Conservation (phyloP, 2,888 invertebrate genomes). For the Panzeria rudis region DNA sequence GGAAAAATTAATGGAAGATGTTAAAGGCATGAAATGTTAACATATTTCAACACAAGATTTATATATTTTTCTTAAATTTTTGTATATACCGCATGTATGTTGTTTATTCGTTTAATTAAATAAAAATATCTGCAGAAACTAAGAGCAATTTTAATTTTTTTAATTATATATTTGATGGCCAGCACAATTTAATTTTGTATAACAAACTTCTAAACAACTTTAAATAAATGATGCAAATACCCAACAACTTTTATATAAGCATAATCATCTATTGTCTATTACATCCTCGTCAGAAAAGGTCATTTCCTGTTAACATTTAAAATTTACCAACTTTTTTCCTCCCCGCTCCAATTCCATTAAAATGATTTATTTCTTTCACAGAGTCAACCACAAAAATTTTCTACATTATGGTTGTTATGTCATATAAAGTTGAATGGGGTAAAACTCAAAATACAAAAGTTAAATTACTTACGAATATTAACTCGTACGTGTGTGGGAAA, state of each 20-base stretch:
- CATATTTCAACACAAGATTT: neutral
- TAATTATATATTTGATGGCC: too few species aligned
- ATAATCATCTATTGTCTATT: slow-evolving; percentile 9
- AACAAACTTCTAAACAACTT: neutral
- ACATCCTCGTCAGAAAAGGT: slow-evolving; percentile 6
- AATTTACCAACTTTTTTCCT: slow-evolving; percentile 2
- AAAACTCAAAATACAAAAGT: slow-evolving; percentile 36
- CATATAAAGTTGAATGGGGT: slow-evolving; percentile 11
- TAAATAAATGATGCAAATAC: neutral
- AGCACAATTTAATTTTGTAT: neutral
- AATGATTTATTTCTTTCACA: slow-evolving; percentile 8
- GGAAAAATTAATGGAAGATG: neutral
- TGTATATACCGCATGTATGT: too few species aligned
- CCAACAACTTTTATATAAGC: neutral
- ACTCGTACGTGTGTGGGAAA: slow-evolving; percentile 39
- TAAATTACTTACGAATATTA: slow-evolving; percentile 47
- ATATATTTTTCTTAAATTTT: too few species aligned
- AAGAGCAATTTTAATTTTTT: too few species aligned
- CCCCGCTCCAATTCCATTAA: neutral
- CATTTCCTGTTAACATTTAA: slow-evolving; percentile 20
- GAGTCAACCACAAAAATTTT: slow-evolving; percentile 35
- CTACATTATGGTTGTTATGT: slow-evolving; percentile 18
- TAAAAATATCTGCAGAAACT: too few species aligned
- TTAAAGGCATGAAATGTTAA: neutral
- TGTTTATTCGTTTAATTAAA: too few species aligned